phyloP scores from a whole-genome alignment of 2,113 vertebrate species.

The Triplophysa tibetana region DNA sequence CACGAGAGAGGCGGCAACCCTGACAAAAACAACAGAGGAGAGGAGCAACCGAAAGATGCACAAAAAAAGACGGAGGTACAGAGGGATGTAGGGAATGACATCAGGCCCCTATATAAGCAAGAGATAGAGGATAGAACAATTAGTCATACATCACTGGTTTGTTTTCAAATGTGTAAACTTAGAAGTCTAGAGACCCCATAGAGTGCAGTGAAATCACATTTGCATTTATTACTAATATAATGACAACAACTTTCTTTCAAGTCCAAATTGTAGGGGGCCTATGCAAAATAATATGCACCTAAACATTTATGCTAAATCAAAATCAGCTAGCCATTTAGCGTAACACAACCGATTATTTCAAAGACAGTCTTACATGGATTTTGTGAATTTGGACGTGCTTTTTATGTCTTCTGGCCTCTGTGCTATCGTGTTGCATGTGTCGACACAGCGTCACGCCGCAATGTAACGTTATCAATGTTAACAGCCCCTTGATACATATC shows the following conservation, averaged over 20 bases:
- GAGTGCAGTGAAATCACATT: not conserved
- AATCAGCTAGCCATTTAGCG: too few species aligned
- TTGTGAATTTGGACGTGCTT: too few species aligned
- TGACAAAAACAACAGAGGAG: constrained; percentile 45
- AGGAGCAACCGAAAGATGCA: constrained; percentile 23
- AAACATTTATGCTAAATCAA: too few species aligned
- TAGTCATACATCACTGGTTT: not conserved
- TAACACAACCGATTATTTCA: too few species aligned
- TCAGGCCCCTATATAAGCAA: not conserved
- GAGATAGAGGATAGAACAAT: constrained; percentile 5
- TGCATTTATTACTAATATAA: not conserved
- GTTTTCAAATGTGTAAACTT: not conserved
- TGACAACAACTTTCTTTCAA: not conserved
- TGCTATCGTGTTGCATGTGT: too few species aligned
- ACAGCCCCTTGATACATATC: not conserved
- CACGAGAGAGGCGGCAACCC: constrained; percentile 51
- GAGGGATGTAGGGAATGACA: constrained; percentile 26
- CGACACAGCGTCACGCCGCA: too few species aligned
- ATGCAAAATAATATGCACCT: too few species aligned
- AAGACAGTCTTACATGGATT: too few species aligned
- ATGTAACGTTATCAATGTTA: too few species aligned
- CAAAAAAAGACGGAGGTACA: not conserved
- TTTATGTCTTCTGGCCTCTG: too few species aligned
- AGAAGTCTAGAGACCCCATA: not conserved
- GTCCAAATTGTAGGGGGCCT: not conserved